phyloP scores from a whole-genome alignment of 1,140 invertebrate species.

The Latrodectus geometricus region DNA sequence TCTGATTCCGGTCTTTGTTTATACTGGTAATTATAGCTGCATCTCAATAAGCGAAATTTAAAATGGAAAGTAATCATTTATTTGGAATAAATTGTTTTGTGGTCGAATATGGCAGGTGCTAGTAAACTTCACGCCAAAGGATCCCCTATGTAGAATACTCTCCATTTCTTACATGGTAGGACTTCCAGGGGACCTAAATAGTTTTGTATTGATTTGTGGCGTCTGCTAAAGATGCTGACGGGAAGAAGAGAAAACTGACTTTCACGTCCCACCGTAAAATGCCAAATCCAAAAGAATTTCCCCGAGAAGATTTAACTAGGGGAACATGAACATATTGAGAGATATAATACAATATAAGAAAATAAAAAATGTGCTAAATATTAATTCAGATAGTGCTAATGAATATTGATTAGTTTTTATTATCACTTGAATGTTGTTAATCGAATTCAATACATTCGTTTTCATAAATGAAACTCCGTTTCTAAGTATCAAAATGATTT shows the following conservation, averaged over 20 bases:
- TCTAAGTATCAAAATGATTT: too few relatives aligned
- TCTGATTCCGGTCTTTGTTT: too few relatives aligned
- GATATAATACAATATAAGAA: background rate
- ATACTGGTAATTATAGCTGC: too few relatives aligned
- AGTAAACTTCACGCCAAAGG: background rate
- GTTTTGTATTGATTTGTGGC: constrained; percentile 59
- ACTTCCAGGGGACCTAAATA: constrained; percentile 44
- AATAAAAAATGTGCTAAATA: too few relatives aligned
- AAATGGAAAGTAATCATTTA: too few relatives aligned
- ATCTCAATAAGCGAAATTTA: too few relatives aligned
- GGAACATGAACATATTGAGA: constrained; percentile 43
- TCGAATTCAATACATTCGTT: too few relatives aligned
- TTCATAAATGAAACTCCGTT: too few relatives aligned
- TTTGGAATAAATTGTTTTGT: background rate
- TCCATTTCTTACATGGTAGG: constrained; percentile 40
- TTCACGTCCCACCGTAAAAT: constrained; percentile 49
- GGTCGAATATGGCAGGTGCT: background rate
- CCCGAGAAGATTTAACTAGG: constrained; percentile 25
- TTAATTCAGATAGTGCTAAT: too few relatives aligned
- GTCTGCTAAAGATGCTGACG: constrained; percentile 55
- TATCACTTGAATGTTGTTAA: too few relatives aligned
- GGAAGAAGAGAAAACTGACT: constrained; percentile 35
- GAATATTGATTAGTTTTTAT: too few relatives aligned
- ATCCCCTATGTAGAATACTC: constrained; percentile 4
- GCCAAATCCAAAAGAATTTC: constrained; percentile 48